These are phyloP conservation scores for Pelvicachromis taeniatus DNA, from an alignment of 2,113 vertebrate genomes.

Conservation along the genomic window DNA sequence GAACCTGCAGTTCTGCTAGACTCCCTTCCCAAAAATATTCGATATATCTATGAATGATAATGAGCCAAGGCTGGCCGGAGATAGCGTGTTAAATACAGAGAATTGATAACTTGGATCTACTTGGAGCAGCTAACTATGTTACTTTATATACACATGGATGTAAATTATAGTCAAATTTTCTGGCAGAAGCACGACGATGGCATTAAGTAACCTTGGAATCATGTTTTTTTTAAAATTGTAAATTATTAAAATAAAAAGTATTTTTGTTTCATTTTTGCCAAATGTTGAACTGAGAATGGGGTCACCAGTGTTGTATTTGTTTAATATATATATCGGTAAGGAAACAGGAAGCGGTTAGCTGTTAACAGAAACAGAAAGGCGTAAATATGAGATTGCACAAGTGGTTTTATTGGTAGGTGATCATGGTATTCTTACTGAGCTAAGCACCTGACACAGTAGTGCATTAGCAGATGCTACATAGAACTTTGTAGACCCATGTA, in stretches of 20 bases:
- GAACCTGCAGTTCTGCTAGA: neutral
- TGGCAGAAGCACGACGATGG: neutral
- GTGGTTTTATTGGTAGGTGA: neutral
- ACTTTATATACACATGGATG: neutral
- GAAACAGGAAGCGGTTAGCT: neutral
- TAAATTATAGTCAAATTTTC: neutral
- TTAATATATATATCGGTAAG: neutral
- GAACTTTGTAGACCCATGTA: neutral
- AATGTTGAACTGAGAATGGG: neutral
- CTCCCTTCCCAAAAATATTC: neutral
- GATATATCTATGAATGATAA: neutral
- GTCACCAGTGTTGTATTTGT: neutral
- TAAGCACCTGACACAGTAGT: neutral
- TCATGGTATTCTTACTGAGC: neutral
- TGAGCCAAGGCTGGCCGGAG: neutral
- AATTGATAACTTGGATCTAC: neutral
- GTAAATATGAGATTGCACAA: neutral
- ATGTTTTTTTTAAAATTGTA: rapidly evolving
- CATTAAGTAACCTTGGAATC: neutral
- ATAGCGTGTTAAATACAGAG: neutral
- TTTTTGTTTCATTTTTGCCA: neutral
- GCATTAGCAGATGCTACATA: neutral
- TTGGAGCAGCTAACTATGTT: neutral
- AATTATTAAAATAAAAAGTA: neutral
- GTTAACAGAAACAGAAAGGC: neutral